These are phyloP conservation scores for Takifugu rubripes DNA, from an alignment of 2,797 vertebrate genomes.

Conservation along the genomic window DNA sequence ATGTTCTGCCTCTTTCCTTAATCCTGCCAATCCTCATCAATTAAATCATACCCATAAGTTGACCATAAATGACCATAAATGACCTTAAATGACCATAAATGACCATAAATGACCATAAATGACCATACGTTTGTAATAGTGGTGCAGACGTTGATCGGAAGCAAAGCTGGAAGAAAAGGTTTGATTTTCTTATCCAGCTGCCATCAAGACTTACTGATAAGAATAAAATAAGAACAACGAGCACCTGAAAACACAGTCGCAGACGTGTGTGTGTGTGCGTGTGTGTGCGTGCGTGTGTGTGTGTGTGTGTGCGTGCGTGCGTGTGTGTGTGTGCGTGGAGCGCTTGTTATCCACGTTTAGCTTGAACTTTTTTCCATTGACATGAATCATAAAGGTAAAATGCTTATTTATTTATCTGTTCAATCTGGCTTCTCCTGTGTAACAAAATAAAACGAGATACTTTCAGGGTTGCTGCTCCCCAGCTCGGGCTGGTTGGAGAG, in stretches of 20 bases:
- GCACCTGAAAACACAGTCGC: conserved; percentile 5
- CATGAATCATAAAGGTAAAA: not conserved
- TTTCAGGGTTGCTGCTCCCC: conserved; percentile 9
- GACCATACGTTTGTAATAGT: no score
- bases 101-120: no score
- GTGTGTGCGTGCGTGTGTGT: no score
- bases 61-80: no score
- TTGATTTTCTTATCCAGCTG: not conserved
- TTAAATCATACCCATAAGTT: no score
- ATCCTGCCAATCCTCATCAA: no score
- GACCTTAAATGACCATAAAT: no score
- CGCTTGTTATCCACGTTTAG: conserved; percentile 9
- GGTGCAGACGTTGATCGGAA: no score
- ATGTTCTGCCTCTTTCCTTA: no score
- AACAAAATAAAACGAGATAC: conserved; percentile 6
- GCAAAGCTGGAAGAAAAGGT: no score
- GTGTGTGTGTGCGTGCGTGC: no score
- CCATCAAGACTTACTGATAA: not conserved
- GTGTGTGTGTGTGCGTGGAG: no score
- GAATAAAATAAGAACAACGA: conserved; percentile 10
- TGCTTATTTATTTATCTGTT: not conserved
- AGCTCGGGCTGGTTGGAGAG: conserved; percentile 1
- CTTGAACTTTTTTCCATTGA: conserved; percentile 13
- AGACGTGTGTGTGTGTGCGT: conserved; percentile 7
- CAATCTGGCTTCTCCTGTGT: not conserved